Evolutionary conservation across 1,140 invertebrate species (phyloP), one percentile per base, ranked within the genome.

Genomic region (Aphaenogaster ashmeadi): DNA sequence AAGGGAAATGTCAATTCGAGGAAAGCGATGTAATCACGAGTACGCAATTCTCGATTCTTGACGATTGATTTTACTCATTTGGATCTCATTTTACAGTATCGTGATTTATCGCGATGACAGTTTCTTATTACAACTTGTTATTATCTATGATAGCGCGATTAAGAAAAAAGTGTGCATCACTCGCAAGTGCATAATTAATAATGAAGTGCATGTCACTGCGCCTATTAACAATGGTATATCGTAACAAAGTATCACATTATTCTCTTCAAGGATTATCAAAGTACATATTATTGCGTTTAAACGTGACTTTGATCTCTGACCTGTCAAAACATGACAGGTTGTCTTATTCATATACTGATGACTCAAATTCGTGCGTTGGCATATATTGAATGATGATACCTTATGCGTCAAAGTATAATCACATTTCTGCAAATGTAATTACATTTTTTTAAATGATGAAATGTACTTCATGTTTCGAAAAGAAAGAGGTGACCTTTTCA

Each of bases 1-100:
- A 71, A 84, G 54, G 80, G 33, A 84, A 74, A 84, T 58, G 50
- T 71, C 79, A 71, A 44, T 81, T 58, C 54, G 27, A 75, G 54
- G 7, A 74, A 36, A 60, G 47, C 67, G 52, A 60, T 47, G 67
- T 58, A 83, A 41, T 74, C 80, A 5, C 41, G 54, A 27, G 27
- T 50, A n/a, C 7, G 38, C 64, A 13, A 21, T 11, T 80, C 41
- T 47, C 52, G 11, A 50, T 60, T 60, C 69, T 27, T 18, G 56
- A 13, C 41, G 44, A 11, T 60, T 47, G 67, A 74, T 56, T 83
- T 72, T 58, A 15, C 38, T 47, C 38, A 38, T 13, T 58, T 18
- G 21, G 9, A 18, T 80, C 60, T 80, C 33, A 13, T 33, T 60
- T 47, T 38, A n/a, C 41, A 47, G 44, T 83, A 74, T 72, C 67